These are phyloP conservation scores for Hydrotaea diabolus DNA, from an alignment of 2,888 invertebrate species.

Conservation along the genomic window DNA sequence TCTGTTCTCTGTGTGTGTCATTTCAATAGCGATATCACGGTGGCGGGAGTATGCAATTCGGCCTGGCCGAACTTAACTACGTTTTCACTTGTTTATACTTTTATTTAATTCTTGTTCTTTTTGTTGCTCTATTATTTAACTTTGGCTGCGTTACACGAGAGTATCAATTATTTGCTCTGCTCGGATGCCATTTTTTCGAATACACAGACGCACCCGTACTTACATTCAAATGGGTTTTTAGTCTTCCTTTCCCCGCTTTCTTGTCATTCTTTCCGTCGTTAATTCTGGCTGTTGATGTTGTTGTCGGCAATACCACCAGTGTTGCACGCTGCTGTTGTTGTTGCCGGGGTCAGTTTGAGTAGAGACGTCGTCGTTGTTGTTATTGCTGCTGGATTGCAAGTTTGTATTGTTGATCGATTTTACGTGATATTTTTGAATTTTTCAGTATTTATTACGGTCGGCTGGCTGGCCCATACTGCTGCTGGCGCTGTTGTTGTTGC, in stretches of 20 bases:
- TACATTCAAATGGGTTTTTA: background rate
- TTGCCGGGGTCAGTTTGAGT: background rate
- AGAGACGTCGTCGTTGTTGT: too few relatives aligned
- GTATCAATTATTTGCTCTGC: slow-evolving; percentile 26
- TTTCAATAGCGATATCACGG: too few relatives aligned
- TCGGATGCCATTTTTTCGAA: background rate
- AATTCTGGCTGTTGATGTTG: slow-evolving; percentile 57
- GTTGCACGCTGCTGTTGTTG: slow-evolving; percentile 43
- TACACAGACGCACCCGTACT: background rate
- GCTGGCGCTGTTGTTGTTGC: slow-evolving; percentile 68
- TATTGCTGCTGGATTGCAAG: slow-evolving; percentile 72
- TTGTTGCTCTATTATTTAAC: slow-evolving; percentile 9
- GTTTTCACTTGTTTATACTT: too few relatives aligned
- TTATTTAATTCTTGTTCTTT: background rate
- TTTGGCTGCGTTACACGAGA: slow-evolving; percentile 14
- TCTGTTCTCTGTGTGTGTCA: too few relatives aligned
- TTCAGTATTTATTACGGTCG: slow-evolving; percentile 77
- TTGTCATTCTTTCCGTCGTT: slow-evolving; percentile 8
- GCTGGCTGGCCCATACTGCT: slow-evolving; percentile 64
- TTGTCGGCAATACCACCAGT: too few relatives aligned
- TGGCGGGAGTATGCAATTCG: too few relatives aligned
- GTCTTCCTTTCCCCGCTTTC: background rate
- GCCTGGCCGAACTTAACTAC: too few relatives aligned
- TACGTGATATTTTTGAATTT: slow-evolving; percentile 80
- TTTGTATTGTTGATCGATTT: slow-evolving; percentile 80